Conservation (phyloP, 2,797 vertebrate species). For the Notolepis coatsorum region DNA sequence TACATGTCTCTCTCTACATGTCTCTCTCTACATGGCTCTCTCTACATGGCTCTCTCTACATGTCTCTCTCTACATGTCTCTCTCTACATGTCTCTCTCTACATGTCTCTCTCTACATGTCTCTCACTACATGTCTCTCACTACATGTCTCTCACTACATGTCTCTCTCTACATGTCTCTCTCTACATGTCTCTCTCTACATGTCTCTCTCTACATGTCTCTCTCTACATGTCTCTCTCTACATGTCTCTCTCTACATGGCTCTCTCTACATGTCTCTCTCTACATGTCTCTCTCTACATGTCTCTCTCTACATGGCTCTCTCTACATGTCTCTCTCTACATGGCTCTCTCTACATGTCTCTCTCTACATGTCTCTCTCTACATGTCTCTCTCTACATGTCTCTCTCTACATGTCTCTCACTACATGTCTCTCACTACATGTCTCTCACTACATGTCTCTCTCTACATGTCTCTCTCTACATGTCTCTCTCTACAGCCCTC, state of each 20-base stretch:
- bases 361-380: slow-evolving; percentile 23
- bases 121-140: too few relatives aligned
- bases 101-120: too few relatives aligned
- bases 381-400: background rate
- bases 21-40: slow-evolving; percentile 38
- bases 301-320: too few relatives aligned
- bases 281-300: background rate
- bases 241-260: slow-evolving; percentile 62
- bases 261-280: slow-evolving; percentile 30
- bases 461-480: slow-evolving; percentile 56
- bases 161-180: slow-evolving; percentile 2
- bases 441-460: too few relatives aligned
- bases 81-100: background rate
- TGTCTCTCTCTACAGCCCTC: slow-evolving; percentile 7
- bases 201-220: background rate
- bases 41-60: background rate
- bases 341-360: slow-evolving; percentile 59
- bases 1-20: slow-evolving; percentile 61
- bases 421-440: background rate
- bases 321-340: background rate
- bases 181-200: too few relatives aligned
- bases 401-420: too few relatives aligned
- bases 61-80: too few relatives aligned
- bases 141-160: slow-evolving; percentile 56
- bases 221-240: slow-evolving; percentile 20